Evolutionary conservation across 2,888 invertebrate species (phyloP).

Genomic region (Adelognathus sp.): DNA sequence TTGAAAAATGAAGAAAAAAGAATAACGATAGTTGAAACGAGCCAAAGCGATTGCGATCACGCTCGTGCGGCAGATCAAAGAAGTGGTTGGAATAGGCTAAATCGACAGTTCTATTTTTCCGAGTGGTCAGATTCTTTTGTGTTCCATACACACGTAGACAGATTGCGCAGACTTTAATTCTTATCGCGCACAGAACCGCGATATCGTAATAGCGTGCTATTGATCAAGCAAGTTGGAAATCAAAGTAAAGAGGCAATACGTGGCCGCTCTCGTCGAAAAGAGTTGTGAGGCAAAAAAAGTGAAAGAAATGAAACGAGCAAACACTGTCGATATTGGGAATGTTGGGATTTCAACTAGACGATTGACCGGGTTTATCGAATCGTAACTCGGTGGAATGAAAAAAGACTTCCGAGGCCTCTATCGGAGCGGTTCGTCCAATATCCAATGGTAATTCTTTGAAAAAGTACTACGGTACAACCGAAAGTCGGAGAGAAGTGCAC

Average conservation of each 20-base stretch:
- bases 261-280: not conserved
- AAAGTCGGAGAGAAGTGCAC: no score
- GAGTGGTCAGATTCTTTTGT: not conserved
- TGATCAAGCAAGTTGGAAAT: not conserved
- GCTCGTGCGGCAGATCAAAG: not conserved
- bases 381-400: not conserved
- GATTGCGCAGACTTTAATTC: not conserved
- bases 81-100: not conserved
- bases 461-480: not conserved
- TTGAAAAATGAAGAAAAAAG: not conserved
- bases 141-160: not conserved
- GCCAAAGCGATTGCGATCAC: not conserved
- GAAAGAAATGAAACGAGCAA: not conserved
- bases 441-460: not conserved
- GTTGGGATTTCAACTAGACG: not conserved
- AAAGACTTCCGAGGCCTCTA: not conserved
- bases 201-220: not conserved
- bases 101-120: not conserved
- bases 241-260: not conserved
- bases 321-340: not conserved
- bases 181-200: not conserved
- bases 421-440: not conserved
- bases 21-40: not conserved
- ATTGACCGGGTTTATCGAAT: not conserved
- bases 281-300: not conserved